Conservation (phyloP, 1,140 invertebrate genomes). For the Drosophila orena region DNA sequence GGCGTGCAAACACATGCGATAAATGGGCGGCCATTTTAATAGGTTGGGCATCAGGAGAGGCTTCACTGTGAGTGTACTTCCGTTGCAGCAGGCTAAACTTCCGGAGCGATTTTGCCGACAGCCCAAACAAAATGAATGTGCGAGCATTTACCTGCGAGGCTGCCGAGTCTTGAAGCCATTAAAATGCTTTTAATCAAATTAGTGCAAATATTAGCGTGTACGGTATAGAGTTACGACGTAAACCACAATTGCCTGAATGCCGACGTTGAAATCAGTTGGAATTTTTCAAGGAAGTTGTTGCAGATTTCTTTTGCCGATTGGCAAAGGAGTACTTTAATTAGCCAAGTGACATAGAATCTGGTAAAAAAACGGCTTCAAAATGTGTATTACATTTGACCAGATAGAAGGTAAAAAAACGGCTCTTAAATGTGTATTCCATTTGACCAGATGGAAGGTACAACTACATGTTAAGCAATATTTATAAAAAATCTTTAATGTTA, state of each 20-base stretch:
- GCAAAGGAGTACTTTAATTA: background rate
- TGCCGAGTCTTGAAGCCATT: constrained; percentile 66
- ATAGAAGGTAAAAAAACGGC: no score
- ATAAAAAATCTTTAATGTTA: no score
- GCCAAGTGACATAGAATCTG: background rate
- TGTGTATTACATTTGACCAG: background rate
- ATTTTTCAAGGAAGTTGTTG: background rate
- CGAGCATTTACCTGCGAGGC: constrained; percentile 64
- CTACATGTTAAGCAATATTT: no score
- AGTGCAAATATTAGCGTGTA: constrained; percentile 70
- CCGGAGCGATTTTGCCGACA: constrained; percentile 19
- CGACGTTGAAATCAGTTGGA: constrained; percentile 1
- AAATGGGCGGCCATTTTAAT: constrained; percentile 75
- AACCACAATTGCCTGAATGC: constrained; percentile 18
- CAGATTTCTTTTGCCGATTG: background rate
- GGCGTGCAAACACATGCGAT: constrained; percentile 77
- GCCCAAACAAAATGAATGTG: constrained; percentile 47
- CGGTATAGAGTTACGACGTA: constrained; percentile 39
- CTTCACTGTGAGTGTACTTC: constrained; percentile 47
- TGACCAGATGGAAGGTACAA: no score
- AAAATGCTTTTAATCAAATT: constrained; percentile 83
- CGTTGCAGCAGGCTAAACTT: constrained; percentile 17
- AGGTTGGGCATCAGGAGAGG: background rate
- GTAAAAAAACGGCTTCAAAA: background rate
- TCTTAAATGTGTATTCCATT: background rate